Evolutionary conservation across 92 coral and sea anemone species (phyloP).

Genomic region (Blastomussa wellsi): DNA sequence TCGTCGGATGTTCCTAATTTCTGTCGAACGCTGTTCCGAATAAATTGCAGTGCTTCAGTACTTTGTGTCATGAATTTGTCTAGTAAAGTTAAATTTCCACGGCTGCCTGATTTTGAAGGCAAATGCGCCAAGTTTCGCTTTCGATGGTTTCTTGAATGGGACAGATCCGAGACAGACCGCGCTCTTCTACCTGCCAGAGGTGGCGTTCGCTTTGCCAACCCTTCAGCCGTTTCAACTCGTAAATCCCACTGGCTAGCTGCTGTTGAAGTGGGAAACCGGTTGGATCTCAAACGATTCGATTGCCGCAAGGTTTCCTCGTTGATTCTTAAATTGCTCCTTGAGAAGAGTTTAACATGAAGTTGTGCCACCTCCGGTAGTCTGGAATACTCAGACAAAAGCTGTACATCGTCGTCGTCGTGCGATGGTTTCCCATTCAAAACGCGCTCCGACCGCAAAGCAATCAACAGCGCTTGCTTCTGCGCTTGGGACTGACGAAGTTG

Average conservation of each 20-base stretch:
- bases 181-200: slow-evolving; percentile 50
- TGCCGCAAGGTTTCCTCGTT: slow-evolving; percentile 43
- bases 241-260: slow-evolving; percentile 86
- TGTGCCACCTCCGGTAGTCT: slow-evolving; percentile 86
- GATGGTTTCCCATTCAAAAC: slow-evolving; percentile 87
- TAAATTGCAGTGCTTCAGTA: slow-evolving; percentile 80
- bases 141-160: slow-evolving; percentile 37
- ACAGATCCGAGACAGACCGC: slow-evolving; percentile 73
- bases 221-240: slow-evolving; percentile 53
- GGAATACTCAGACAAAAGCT: slow-evolving; percentile 80
- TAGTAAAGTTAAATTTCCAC: slow-evolving; percentile 48
- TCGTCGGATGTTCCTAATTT: slow-evolving; percentile 41
- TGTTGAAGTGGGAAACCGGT: slow-evolving; percentile 60
- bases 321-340: slow-evolving; percentile 45
- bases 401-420: slow-evolving; percentile 76
- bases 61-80: slow-evolving; percentile 86
- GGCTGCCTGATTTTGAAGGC: slow-evolving; percentile 54
- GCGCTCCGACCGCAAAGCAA: slow-evolving; percentile 89
- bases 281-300: slow-evolving; percentile 26
- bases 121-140: slow-evolving; percentile 63
- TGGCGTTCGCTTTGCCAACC: slow-evolving; percentile 31
- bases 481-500: slow-evolving; percentile 85
- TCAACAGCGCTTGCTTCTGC: slow-evolving; percentile 89
- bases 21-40: slow-evolving; percentile 75
- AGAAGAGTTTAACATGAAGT: slow-evolving; percentile 68